phyloP scores from a whole-genome alignment of 2,888 invertebrate species.

The Glaucopsyche alexis region DNA sequence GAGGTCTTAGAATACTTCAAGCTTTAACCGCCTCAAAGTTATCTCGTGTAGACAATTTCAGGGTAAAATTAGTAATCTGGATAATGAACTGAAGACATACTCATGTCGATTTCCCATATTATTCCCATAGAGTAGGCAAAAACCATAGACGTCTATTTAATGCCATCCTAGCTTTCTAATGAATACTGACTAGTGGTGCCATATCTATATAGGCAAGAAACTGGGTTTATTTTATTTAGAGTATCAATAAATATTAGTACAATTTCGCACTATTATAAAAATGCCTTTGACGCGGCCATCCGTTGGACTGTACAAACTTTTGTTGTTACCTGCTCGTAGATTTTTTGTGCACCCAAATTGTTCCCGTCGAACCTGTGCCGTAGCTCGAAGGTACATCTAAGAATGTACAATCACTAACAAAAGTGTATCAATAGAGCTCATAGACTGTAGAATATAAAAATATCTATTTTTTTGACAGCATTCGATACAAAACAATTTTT shows the following conservation, averaged over 20 bases:
- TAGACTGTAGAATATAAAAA: neutral
- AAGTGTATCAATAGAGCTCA: constrained; percentile 31
- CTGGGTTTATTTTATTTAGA: constrained; percentile 8
- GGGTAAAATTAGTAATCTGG: too few species aligned
- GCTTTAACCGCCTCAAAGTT: too few species aligned
- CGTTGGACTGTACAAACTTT: constrained; percentile 49
- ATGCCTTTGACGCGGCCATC: constrained; percentile 43
- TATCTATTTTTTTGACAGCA: neutral
- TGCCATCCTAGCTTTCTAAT: neutral
- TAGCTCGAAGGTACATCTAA: constrained; percentile 47
- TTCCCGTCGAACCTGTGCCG: constrained; percentile 43
- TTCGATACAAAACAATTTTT: neutral
- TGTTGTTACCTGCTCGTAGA: constrained; percentile 53
- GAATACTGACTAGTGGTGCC: neutral
- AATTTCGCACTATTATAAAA: constrained; percentile 59
- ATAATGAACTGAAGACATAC: too few species aligned
- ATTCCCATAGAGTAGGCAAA: too few species aligned
- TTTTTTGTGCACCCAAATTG: constrained; percentile 51
- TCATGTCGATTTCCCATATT: too few species aligned
- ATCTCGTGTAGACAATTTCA: too few species aligned
- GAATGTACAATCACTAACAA: constrained; percentile 50
- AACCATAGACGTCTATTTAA: neutral
- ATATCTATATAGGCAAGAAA: neutral
- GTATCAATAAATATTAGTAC: constrained; percentile 32
- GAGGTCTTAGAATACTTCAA: too few species aligned